Conservation (phyloP, 2,113 vertebrate genomes). For the Mystacornis crossleyi region DNA sequence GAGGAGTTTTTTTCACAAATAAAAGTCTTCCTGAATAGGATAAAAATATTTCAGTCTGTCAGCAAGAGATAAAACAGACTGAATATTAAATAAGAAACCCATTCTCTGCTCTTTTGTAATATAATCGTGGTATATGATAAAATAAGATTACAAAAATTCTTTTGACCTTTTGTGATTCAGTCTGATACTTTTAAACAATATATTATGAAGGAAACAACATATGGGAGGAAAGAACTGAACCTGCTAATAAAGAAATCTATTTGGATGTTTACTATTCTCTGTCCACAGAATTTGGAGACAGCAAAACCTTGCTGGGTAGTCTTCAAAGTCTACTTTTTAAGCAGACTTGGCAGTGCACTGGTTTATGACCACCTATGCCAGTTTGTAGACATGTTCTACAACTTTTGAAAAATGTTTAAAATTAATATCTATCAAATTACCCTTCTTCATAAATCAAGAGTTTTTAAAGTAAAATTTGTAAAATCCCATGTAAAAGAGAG, state of each 20-base stretch:
- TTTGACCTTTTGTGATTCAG: conserved; percentile 16
- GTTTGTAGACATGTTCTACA: not conserved
- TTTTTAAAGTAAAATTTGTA: not conserved
- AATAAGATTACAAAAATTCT: not conserved
- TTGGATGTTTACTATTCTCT: not conserved
- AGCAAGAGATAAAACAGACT: conserved; percentile 16
- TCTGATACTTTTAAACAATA: not conserved
- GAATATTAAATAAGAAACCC: not conserved
- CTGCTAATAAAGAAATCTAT: not conserved
- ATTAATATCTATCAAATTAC: not conserved
- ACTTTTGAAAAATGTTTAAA: not conserved
- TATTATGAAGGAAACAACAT: not conserved
- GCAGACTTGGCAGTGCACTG: not conserved
- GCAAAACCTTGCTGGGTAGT: not conserved
- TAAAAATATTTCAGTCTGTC: conserved; percentile 25
- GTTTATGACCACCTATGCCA: not conserved
- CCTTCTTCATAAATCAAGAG: not conserved
- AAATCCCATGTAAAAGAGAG: not conserved
- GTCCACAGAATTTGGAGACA: not conserved
- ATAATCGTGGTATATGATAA: not conserved
- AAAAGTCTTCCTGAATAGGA: not conserved
- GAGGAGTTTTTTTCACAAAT: not conserved
- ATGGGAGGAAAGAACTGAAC: conserved; percentile 1
- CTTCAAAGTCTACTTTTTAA: not conserved
- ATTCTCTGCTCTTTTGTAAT: not conserved